Evolutionary conservation across 2,888 invertebrate species (phyloP).

Genomic region (Cataglyphis albicans): DNA sequence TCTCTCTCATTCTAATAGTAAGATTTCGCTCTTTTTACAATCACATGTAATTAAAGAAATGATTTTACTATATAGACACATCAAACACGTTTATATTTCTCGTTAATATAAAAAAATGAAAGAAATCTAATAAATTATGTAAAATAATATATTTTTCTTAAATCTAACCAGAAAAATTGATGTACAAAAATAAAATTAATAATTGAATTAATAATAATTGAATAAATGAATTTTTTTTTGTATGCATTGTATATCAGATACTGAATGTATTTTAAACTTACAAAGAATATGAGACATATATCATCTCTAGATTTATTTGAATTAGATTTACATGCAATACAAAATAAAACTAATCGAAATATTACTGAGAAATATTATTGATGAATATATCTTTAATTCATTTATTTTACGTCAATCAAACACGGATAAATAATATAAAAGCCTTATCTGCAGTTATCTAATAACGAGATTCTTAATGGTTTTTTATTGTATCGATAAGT

Average conservation of each 20-base stretch:
- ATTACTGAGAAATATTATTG: not conserved
- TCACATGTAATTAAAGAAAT: not conserved
- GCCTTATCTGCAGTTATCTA: not conserved
- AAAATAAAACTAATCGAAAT: not conserved
- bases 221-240: too few relatives aligned
- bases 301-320: not conserved
- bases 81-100: not conserved
- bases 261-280: too few relatives aligned
- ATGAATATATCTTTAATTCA: not conserved
- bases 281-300: too few relatives aligned
- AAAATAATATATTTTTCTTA: not conserved
- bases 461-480: constrained; percentile 11
- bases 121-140: not conserved
- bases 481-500: constrained; percentile 6
- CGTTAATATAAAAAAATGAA: not conserved
- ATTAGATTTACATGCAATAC: not conserved
- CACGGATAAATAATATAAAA: not conserved
- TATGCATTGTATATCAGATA: too few relatives aligned
- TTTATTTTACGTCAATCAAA: not conserved
- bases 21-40: not conserved
- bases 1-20: not conserved
- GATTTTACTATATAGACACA: not conserved
- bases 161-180: not conserved
- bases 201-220: too few relatives aligned
- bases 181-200: too few relatives aligned